Evolutionary conservation across 2,797 vertebrate species (phyloP), one percentile per base, ranked within the genome.

Genomic region (Perodicticus potto): DNA sequence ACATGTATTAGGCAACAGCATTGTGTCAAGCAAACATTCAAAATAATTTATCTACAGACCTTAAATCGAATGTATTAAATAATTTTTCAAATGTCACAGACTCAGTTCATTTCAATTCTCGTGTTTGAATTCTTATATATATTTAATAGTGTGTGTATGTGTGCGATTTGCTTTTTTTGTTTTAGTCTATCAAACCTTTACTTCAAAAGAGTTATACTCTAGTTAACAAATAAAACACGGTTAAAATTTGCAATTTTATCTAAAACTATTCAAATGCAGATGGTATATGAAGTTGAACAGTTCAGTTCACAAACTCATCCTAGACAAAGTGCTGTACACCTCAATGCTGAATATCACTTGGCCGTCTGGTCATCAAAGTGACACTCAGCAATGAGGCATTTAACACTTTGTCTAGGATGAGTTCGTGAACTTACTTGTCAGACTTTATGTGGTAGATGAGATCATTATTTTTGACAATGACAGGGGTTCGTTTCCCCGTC

Each of bases 181-280:
- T 76, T 96, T 93, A 4, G 73, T 88, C 9, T 70, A 69, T 72
- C 69, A 92, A 92, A 73, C 1, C 12, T 13, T 76, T 93, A 76
- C 34, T 85, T 82, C 27, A 76, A n/a, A 37, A 40, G 70, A 70
- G 7, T 22, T 74, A 77, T 70, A 29, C 23, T 86, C 29, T 57
- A 45, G 6, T 53, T 93, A 92, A 92, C 61, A 92, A 93, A 70
- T 65, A 37, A 83, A 82, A 73, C 7, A 78, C 84, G 32, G 3
- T 72, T 5, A 65, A 69, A 67, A 45, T 74, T 69, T 89, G 91
- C 9, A 67, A 40, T 74, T 86, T 4, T 32, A 20, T 10, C 16
- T 22, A 20, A 5, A 81, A 55, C 14, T n/a, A 5, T 23, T 89
- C 53, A 63, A 82, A 76, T 11, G 34, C 8, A 61, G 45, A n/a